Evolutionary conservation across 2,888 invertebrate genomes (phyloP), one percentile per base, ranked within the genome.

Genomic region (Nymphalis polychloros): DNA sequence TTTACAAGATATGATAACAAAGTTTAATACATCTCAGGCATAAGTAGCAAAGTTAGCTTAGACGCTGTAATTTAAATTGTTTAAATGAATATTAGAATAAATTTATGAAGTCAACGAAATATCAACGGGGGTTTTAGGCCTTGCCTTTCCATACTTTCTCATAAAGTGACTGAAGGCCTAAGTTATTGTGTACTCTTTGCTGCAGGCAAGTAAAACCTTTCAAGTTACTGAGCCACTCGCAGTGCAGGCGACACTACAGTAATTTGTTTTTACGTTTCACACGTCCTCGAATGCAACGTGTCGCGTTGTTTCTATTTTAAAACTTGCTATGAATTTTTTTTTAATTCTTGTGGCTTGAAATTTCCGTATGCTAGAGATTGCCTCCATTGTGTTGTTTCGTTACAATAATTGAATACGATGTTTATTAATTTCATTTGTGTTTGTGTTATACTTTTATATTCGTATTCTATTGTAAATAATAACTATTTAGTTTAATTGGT

Each of bases 221-320:
- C 83, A 84, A 81, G 80, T 78, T 79, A 76, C 73, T 73, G 76
- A 80, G 53, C 81, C 80, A 82, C 83, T 84, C 78, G 78, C 78
- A 76, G 63, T 71, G 66, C 60, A 50, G 47, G 67, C 78, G 81
- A 72, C 77, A 79, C 77, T 79, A 78, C 77, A 78, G 78, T 74
- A 83, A 84, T 87, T 85, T 86, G 85, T 87, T 88, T 87, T 82
- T 86, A 84, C 83, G 83, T 85, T 88, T 88, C 86, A 85, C 87
- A 86, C 86, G 84, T 82, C 77, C 77, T 76, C 78, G 79, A 78
- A 79, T 80, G 77, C 77, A 78, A 80, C 79, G 83, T 83, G 80
- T 78, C 80, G 78, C 79, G 80, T 80, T 81, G 79, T 84, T 84
- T 79, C 78, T 77, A 79, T 81, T 83, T 81, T 83, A 78, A 53